Evolutionary conservation across 2,113 vertebrate species (phyloP).

Genomic region (human (Homo sapiens)): DNA sequence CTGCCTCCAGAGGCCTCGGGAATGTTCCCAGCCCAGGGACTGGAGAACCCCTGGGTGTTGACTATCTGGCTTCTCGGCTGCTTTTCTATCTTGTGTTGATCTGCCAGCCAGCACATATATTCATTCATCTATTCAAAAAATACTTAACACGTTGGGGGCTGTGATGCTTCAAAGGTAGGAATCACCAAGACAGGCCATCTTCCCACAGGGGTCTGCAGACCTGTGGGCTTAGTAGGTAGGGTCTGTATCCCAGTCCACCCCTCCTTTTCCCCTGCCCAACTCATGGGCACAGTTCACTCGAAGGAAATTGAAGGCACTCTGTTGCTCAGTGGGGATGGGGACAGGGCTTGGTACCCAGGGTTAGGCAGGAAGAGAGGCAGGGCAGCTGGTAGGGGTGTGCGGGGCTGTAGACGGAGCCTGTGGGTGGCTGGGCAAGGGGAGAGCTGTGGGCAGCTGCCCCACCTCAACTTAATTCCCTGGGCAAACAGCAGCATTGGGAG

Average conservation of each 20-base stretch:
- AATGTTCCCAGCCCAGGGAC: too few species aligned
- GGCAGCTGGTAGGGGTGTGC: background rate
- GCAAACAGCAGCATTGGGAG: background rate
- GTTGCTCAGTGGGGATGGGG: background rate
- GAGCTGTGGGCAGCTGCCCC: background rate
- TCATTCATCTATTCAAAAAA: background rate
- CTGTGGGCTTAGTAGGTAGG: accelerated
- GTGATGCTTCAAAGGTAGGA: background rate
- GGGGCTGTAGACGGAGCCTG: too few species aligned
- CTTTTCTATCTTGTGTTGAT: background rate
- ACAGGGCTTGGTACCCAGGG: background rate
- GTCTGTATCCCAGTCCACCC: background rate
- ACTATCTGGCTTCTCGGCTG: background rate
- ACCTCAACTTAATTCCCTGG: background rate
- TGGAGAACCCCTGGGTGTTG: accelerated
- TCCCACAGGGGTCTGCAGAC: background rate
- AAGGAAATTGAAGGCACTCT: background rate
- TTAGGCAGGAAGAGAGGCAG: background rate
- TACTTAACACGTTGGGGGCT: accelerated
- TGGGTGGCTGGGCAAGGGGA: background rate
- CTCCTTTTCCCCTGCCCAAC: too few species aligned
- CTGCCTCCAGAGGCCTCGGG: background rate
- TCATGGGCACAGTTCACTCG: background rate
- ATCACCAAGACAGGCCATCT: background rate
- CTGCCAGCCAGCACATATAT: background rate